Evolutionary conservation across 2,888 invertebrate genomes (phyloP).

Genomic region (Netelia fuscicornis): DNA sequence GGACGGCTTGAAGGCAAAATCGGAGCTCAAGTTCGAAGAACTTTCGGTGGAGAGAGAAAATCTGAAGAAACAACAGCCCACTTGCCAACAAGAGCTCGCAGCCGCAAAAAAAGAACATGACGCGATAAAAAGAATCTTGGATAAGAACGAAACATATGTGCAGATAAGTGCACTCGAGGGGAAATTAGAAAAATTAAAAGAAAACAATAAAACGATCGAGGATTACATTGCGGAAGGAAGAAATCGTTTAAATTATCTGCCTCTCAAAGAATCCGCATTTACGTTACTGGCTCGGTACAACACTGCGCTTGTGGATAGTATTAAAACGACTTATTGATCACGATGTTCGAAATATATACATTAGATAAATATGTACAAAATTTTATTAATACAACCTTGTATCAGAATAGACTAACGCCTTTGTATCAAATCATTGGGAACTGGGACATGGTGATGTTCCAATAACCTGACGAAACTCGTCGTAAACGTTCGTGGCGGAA

Average conservation of each 20-base stretch:
- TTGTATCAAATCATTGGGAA: slow-evolving; percentile 79
- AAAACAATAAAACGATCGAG: slow-evolving; percentile 89
- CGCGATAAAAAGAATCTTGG: slow-evolving; percentile 86
- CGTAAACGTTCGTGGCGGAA: slow-evolving; percentile 80
- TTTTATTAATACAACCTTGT: slow-evolving; percentile 20
- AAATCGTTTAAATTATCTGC: slow-evolving; percentile 89
- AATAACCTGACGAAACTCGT: slow-evolving; percentile 81
- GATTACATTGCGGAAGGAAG: slow-evolving; percentile 89
- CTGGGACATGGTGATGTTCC: slow-evolving; percentile 80
- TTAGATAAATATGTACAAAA: background rate
- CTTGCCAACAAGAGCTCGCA: slow-evolving; percentile 86
- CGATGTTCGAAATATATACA: background rate
- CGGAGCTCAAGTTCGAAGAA: slow-evolving; percentile 86
- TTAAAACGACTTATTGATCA: slow-evolving; percentile 74
- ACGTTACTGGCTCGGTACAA: slow-evolving; percentile 87
- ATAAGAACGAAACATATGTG: slow-evolving; percentile 90
- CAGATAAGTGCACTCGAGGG: slow-evolving; percentile 90
- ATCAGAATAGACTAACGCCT: slow-evolving; percentile 83
- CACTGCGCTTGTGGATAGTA: slow-evolving; percentile 84
- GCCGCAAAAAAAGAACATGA: slow-evolving; percentile 86
- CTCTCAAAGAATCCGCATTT: slow-evolving; percentile 87
- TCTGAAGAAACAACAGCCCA: slow-evolving; percentile 85
- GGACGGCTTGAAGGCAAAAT: slow-evolving; percentile 87
- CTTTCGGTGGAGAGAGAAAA: slow-evolving; percentile 86
- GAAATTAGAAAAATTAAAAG: slow-evolving; percentile 89